These are phyloP conservation scores for Melanargia galathea DNA, from an alignment of 2,888 invertebrate species.

Conservation along the genomic window DNA sequence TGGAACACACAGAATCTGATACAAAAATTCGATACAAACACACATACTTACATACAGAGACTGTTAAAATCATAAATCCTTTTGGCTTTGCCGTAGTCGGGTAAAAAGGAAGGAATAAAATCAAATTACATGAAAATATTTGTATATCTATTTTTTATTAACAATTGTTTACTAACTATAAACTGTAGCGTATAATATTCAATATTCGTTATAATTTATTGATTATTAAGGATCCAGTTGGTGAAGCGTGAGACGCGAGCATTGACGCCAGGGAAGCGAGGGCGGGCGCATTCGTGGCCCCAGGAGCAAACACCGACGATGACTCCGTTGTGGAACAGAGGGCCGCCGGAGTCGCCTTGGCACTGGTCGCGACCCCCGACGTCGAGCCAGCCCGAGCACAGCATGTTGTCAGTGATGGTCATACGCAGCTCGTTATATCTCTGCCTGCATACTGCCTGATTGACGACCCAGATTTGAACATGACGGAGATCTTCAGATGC, in stretches of 20 bases:
- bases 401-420: conserved; percentile 54
- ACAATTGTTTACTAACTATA: too few species aligned
- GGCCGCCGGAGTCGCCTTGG: conserved; percentile 63
- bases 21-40: too few species aligned
- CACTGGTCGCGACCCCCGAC: conserved; percentile 67
- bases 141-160: too few species aligned
- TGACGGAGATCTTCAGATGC: conserved; percentile 45
- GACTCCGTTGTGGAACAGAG: conserved; percentile 56
- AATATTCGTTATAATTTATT: conserved; percentile 39
- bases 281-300: conserved; percentile 50
- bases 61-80: too few species aligned
- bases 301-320: conserved; percentile 49
- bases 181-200: too few species aligned
- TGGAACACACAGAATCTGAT: too few species aligned
- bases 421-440: conserved; percentile 45
- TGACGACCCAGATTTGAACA: conserved; percentile 53
- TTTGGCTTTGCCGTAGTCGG: too few species aligned
- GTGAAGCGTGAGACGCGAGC: conserved; percentile 54
- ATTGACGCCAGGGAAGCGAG: conserved; percentile 51
- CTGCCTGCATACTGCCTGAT: conserved; percentile 46
- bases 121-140: too few species aligned
- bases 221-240: conserved; percentile 55
- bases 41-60: too few species aligned
- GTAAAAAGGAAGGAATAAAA: too few species aligned
- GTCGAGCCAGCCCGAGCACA: conserved; percentile 61